Base-by-base conservation (phyloP, 2,888 invertebrate species). In the Drepana falcataria region DNA sequence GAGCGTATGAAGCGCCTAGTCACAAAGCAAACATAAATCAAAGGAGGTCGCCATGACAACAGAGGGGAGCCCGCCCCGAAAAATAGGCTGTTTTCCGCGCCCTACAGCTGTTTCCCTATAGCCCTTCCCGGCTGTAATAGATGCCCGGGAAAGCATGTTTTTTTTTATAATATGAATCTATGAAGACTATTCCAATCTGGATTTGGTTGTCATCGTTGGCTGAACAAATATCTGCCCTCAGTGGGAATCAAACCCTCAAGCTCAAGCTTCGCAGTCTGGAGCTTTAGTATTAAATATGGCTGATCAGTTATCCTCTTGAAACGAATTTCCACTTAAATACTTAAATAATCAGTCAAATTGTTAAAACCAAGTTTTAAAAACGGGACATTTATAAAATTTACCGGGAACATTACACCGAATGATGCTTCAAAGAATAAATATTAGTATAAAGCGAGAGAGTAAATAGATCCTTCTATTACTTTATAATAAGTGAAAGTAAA, bases 11-110 rank as follows among this genome's bases (percentile, higher is more conserved):
- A 53, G 40, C 56, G 65, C 57, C 64, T 61, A 79, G 78, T 79
- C 77, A 84, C 83, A 69, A 80, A 77, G 80, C 73, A 63, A 67
- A 68, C 78, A 87, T 83, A 82, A 86, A 84, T 83, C 83, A 82
- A 71, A 71, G 66, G 68, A 73, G 68, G 86, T 86, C 77, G 75
- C 77, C 79, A 81, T 80, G 80, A 81, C 81, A 81, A 83, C 81
- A 72, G 68, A 60, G 73, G 71, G 68, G 69, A 71, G 21, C 70
- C 68, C 69, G 65, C 70, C 71, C 67, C 63, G 57, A 68, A 68
- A 21, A 66, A 65, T 70, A 69, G 68, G 71, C 68, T 66, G 68
- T 73, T 85, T 84, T 81, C 79, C 81, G 21, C 81, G 82, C 81
- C 79, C 74, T 79, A 79, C 83, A 81, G 78, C 80, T 79, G 81